phyloP scores from a whole-genome alignment of 2,113 vertebrate species.

The Campylomormyrus tamandua region DNA sequence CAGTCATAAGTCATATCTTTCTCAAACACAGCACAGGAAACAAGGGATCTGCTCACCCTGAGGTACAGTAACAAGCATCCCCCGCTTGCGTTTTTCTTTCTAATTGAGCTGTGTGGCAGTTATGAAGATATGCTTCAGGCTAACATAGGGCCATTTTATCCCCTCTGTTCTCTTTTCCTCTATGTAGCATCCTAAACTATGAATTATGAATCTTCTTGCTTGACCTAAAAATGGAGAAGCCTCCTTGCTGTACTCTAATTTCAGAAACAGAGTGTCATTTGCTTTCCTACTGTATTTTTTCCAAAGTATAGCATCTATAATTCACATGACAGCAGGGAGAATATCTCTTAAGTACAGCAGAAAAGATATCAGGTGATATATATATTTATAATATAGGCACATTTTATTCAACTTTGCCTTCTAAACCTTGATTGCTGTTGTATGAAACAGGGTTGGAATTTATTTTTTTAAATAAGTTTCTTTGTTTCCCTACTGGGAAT shows the following conservation, averaged over 20 bases:
- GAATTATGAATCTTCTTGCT: neutral
- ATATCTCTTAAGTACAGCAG: neutral
- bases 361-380: neutral
- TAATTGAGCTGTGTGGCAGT: neutral
- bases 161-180: neutral
- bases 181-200: neutral
- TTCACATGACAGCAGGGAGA: neutral
- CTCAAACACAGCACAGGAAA: neutral
- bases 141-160: slow-evolving; percentile 25
- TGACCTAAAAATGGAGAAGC: neutral
- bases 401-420: neutral
- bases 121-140: slow-evolving; percentile 57
- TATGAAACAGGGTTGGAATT: neutral
- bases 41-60: neutral
- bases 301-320: neutral
- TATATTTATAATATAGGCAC: neutral
- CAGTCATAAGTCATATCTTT: neutral
- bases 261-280: neutral
- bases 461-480: neutral
- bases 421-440: neutral
- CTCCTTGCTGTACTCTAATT: neutral
- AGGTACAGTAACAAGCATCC: neutral
- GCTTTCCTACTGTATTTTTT: neutral
- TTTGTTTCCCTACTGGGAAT: neutral
- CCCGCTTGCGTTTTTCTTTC: neutral